Evolutionary conservation across 2,797 vertebrate species (phyloP).

Genomic region (Momotus momota): DNA sequence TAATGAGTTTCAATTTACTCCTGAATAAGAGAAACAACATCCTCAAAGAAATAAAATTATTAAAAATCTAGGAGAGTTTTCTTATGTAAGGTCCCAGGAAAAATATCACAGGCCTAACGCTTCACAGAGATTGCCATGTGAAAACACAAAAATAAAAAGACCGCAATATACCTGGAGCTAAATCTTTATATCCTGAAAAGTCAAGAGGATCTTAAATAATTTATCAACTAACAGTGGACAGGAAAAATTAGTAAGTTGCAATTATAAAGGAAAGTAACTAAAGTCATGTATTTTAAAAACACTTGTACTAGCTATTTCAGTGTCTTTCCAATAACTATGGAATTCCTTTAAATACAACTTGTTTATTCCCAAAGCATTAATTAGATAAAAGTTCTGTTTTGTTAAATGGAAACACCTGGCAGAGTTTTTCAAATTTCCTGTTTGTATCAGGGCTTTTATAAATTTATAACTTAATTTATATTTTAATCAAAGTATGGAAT

Average conservation of each 20-base stretch:
- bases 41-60: neutral
- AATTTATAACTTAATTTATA: neutral
- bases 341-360: neutral
- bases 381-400: neutral
- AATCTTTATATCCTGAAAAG: neutral
- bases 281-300: neutral
- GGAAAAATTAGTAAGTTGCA: neutral
- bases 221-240: neutral
- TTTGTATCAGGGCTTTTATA: neutral
- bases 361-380: neutral
- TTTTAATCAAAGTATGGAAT: neutral
- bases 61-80: neutral
- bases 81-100: neutral
- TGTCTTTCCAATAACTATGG: neutral
- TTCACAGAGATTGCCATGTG: neutral
- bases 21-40: conserved; percentile 7
- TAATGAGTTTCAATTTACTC: neutral
- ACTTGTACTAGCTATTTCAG: neutral
- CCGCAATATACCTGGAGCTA: neutral
- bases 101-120: neutral
- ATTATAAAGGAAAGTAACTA: neutral
- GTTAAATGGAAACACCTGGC: neutral
- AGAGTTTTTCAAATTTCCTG: neutral
- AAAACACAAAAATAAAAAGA: neutral
- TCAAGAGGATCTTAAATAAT: neutral